These are phyloP conservation scores for Ariopsis seemanni DNA, from an alignment of 2,113 vertebrate genomes.

Conservation along the genomic window DNA sequence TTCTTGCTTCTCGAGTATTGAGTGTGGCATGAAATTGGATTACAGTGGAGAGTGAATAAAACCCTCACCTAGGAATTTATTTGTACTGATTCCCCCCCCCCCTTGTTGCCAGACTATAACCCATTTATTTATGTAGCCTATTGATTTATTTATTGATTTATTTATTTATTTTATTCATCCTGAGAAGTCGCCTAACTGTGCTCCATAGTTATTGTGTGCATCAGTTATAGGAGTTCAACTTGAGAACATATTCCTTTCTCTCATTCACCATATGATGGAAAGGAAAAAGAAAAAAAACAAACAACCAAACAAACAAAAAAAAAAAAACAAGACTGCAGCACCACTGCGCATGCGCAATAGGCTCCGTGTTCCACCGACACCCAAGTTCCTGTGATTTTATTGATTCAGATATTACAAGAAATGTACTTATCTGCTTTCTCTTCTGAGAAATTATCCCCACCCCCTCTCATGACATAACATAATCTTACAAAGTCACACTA, in stretches of 20 bases:
- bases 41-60: conserved; percentile 54
- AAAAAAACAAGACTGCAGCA: not conserved
- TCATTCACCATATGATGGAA: not conserved
- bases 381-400: not conserved
- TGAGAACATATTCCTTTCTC: conserved; percentile 25
- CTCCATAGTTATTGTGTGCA: not conserved
- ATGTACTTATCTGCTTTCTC: not conserved
- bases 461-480: not conserved
- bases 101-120: conserved; percentile 38
- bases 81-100: conserved; percentile 16
- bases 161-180: not conserved
- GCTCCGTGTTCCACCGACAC: not conserved
- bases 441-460: not conserved
- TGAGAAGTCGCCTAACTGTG: not conserved
- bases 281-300: not conserved
- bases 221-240: not conserved
- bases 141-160: conserved; percentile 3
- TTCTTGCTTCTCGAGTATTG: conserved; percentile 20
- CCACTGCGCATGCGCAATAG: not conserved
- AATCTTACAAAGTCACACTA: not conserved
- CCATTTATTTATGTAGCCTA: conserved; percentile 24
- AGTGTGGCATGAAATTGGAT: conserved; percentile 57
- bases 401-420: conserved; percentile 5
- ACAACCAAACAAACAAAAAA: not conserved
- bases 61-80: conserved; percentile 43